phyloP scores from a whole-genome alignment of 2,113 vertebrate genomes.

The Pterocles gutturalis region DNA sequence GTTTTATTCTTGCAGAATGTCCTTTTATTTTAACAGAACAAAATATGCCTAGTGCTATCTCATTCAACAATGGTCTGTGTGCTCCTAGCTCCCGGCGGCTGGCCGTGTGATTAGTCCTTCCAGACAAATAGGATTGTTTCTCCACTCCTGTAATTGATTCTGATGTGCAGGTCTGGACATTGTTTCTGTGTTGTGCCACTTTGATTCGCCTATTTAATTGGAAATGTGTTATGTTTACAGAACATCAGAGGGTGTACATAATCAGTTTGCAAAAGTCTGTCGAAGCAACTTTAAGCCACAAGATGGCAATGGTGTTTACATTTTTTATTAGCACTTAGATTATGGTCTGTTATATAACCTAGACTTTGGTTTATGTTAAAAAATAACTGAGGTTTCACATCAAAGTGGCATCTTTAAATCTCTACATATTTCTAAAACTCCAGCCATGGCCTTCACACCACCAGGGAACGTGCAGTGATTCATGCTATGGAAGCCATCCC shows the following conservation, averaged over 20 bases:
- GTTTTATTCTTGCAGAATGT: constrained; percentile 8
- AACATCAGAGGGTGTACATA: not conserved
- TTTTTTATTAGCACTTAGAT: constrained; percentile 20
- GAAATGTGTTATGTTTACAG: constrained; percentile 37
- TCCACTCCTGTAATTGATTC: constrained; percentile 53
- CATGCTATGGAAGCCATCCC: not conserved
- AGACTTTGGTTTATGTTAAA: not conserved
- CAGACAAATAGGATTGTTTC: constrained; percentile 56
- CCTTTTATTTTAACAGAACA: not conserved
- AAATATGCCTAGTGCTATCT: constrained; percentile 14
- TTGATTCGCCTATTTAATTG: constrained; percentile 29
- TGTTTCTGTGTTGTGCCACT: constrained; percentile 51
- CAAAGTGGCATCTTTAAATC: not conserved
- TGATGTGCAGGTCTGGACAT: constrained; percentile 47
- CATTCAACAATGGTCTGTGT: not conserved
- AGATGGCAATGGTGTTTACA: constrained; percentile 80
- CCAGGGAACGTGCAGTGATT: not conserved
- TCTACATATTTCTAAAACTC: not conserved
- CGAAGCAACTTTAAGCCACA: constrained; percentile 68
- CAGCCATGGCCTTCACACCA: not conserved
- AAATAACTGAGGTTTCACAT: not conserved
- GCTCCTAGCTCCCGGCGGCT: not conserved
- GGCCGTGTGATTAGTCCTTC: not conserved
- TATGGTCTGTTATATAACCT: not conserved
- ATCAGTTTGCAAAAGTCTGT: constrained; percentile 17